A percentile compares a stretch with the other conserved stretches of the same genome.
These are phyloP conservation scores for Cairina moschata DNA, from an alignment of 2,113 vertebrate genomes.

Conservation along the genomic window DNA sequence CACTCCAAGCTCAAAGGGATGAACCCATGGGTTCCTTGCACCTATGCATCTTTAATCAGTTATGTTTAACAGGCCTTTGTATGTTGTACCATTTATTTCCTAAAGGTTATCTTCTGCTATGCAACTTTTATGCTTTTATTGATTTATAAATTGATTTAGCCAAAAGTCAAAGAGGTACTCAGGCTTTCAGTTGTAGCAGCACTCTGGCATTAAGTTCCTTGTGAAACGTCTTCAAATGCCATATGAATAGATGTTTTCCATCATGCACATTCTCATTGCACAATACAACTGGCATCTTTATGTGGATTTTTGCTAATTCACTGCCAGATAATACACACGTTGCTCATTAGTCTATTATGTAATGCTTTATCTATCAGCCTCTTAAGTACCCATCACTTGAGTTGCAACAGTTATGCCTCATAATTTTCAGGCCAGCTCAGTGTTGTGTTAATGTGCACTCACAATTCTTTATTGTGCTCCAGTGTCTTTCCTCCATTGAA, in stretches of 20 bases:
- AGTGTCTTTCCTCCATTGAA: not conserved
- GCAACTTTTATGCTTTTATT: not conserved
- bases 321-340: not conserved
- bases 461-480: not conserved
- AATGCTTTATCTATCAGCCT: not conserved
- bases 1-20: not conserved
- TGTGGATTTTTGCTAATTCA: not conserved
- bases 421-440: not conserved
- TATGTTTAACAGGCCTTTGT: not conserved
- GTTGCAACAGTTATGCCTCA: accelerated
- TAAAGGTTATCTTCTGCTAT: not conserved
- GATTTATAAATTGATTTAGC: not conserved
- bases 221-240: not conserved
- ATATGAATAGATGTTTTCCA: not conserved
- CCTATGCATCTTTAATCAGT: not conserved
- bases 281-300: not conserved
- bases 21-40: not conserved
- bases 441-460: not conserved
- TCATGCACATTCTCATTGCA: not conserved
- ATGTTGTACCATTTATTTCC: not conserved
- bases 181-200: not conserved
- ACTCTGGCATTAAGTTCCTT: not conserved
- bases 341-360: not conserved
- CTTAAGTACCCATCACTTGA: not conserved
- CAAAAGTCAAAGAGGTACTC: not conserved